phyloP scores from a whole-genome alignment of 2,113 vertebrate species.

The Natator depressus region DNA sequence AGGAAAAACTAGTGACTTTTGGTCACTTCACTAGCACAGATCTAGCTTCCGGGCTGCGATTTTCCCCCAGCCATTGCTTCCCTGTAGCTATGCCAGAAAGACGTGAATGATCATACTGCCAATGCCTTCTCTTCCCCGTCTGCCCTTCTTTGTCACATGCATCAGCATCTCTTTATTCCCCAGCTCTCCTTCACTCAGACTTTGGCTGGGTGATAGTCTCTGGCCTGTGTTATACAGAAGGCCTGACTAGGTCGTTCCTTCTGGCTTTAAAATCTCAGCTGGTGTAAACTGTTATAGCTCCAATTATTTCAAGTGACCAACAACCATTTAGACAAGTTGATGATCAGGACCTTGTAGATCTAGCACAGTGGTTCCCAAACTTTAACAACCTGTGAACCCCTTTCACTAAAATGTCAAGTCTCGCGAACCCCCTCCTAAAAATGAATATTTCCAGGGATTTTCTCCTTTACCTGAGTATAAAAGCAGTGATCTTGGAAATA shows the following conservation, averaged over 20 bases:
- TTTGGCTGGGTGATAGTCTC: fast-evolving
- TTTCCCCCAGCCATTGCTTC: neutral
- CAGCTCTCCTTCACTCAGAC: fast-evolving
- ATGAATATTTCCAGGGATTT: too few relatives aligned
- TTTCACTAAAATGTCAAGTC: too few relatives aligned
- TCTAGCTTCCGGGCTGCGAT: neutral
- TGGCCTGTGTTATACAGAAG: neutral
- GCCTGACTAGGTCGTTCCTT: fast-evolving
- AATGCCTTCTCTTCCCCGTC: neutral
- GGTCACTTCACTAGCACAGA: neutral
- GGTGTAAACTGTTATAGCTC: neutral
- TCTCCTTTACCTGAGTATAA: too few relatives aligned
- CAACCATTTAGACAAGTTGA: neutral
- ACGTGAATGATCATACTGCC: neutral
- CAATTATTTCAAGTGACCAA: neutral
- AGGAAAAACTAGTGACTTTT: neutral
- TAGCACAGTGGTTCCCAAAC: too few relatives aligned
- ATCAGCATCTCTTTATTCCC: fast-evolving
- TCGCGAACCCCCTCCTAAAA: too few relatives aligned
- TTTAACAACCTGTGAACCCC: too few relatives aligned
- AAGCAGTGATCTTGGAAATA: too few relatives aligned
- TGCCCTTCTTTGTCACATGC: neutral
- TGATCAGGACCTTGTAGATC: too few relatives aligned
- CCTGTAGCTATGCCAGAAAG: too few relatives aligned
- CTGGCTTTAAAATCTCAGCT: neutral